These are phyloP conservation scores for Campoletis sonorensis DNA, from an alignment of 1,140 invertebrate species.

Conservation along the genomic window DNA sequence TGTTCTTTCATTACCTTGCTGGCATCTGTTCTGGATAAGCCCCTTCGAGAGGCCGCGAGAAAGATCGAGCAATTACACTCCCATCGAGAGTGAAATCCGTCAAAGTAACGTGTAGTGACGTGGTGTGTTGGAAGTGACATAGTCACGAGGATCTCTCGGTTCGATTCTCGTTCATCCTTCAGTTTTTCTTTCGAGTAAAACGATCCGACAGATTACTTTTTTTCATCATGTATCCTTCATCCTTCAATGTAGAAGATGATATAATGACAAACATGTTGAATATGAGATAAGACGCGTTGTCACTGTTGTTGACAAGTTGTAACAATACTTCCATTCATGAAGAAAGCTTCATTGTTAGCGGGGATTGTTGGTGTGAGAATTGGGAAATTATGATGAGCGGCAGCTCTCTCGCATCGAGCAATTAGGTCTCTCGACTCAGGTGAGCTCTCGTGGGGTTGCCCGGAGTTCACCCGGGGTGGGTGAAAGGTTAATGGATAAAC, in stretches of 20 bases:
- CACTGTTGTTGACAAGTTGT: conserved; percentile 9
- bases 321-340: background rate
- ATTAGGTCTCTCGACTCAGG: conserved; percentile 35
- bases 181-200: background rate
- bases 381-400: background rate
- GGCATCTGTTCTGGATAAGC: background rate
- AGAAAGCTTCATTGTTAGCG: background rate
- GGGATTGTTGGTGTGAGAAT: background rate
- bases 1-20: background rate
- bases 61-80: background rate
- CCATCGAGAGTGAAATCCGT: background rate
- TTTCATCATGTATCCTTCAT: background rate
- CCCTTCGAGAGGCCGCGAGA: background rate
- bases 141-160: background rate
- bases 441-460: conserved; percentile 33
- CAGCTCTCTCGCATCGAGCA: conserved; percentile 22
- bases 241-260: background rate
- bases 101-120: conserved; percentile 21
- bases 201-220: background rate
- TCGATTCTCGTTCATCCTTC: background rate
- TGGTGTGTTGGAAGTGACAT: background rate
- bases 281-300: background rate
- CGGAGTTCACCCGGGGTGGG: background rate
- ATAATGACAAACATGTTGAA: background rate
- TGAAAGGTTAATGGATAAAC: conserved; percentile 39